These are phyloP conservation scores for Isotomurus palustris DNA, from an alignment of 2,888 invertebrate species.

Conservation along the genomic window DNA sequence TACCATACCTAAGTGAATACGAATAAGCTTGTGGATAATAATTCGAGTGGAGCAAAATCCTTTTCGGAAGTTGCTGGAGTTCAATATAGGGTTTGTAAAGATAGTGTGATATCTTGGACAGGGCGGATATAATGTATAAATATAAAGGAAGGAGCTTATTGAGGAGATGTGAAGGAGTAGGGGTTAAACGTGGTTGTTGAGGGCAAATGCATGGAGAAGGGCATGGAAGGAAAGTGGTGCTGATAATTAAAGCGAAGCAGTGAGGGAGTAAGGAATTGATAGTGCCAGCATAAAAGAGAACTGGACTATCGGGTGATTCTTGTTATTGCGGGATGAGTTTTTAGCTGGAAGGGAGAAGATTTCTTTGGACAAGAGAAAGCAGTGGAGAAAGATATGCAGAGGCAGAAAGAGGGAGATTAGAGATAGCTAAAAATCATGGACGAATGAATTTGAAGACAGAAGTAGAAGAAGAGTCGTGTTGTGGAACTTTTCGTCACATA, in stretches of 20 bases:
- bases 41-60: too few species aligned
- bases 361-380: too few species aligned
- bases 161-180: slow-evolving; percentile 8
- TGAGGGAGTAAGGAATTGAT: background rate
- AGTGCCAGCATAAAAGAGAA: too few species aligned
- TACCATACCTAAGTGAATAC: too few species aligned
- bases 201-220: slow-evolving; percentile 7
- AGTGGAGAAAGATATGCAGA: slow-evolving; percentile 1
- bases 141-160: slow-evolving; percentile 2
- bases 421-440: slow-evolving; percentile 11
- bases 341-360: too few species aligned
- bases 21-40: too few species aligned
- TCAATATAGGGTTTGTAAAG: too few species aligned
- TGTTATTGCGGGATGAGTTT: background rate
- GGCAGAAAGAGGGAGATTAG: slow-evolving; percentile 1
- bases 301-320: slow-evolving; percentile 14
- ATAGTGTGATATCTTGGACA: too few species aligned
- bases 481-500: slow-evolving; percentile 23
- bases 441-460: background rate
- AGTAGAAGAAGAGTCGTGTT: slow-evolving; percentile 5
- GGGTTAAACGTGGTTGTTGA: background rate
- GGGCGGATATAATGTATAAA: too few species aligned
- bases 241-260: slow-evolving; percentile 11
- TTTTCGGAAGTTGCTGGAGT: too few species aligned
- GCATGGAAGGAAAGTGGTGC: slow-evolving; percentile 4